Percentiles rank a stretch among this genome's conserved stretches.
Conservation (phyloP, 1,140 invertebrate genomes). For the Caenorhabditis inopinata region DNA sequence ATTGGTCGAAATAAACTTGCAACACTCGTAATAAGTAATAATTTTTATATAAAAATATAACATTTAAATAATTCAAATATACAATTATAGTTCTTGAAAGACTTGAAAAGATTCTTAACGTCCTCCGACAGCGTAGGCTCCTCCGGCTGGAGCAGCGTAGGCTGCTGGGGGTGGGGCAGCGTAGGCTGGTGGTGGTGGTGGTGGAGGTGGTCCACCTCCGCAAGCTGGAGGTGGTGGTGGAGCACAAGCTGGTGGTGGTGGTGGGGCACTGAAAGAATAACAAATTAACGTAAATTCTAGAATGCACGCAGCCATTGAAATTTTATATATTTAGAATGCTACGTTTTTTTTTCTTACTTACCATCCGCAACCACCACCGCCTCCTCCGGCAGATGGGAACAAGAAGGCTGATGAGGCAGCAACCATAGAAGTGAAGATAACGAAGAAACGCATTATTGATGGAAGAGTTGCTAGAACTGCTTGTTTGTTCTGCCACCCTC, state of each 20-base stretch:
- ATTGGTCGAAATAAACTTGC: too few species aligned
- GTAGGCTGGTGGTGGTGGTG: conserved; percentile 16
- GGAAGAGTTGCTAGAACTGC: neutral
- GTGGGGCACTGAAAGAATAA: neutral
- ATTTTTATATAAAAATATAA: too few species aligned
- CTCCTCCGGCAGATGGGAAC: conserved; percentile 22
- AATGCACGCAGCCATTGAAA: too few species aligned
- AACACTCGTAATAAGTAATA: too few species aligned
- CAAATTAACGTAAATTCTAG: too few species aligned
- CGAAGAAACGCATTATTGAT: conserved; percentile 9
- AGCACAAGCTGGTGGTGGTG: conserved; percentile 18
- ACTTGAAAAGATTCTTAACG: neutral
- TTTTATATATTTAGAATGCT: too few species aligned
- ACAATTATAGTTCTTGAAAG: too few species aligned
- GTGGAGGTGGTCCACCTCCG: conserved; percentile 7
- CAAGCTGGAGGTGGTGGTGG: conserved; percentile 13
- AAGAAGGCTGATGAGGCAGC: conserved; percentile 20
- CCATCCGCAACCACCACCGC: conserved; percentile 20
- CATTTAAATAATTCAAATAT: neutral
- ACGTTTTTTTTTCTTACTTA: too few species aligned
- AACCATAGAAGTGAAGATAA: conserved; percentile 9
- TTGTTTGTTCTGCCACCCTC: neutral
- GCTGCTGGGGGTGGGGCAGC: neutral
- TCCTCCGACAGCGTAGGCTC: conserved; percentile 8
- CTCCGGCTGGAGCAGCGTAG: conserved; percentile 9